A percentile compares a stretch with the other conserved stretches of the same genome.
Conservation (phyloP, 1,140 invertebrate genomes). For the Colletes latitarsis region DNA sequence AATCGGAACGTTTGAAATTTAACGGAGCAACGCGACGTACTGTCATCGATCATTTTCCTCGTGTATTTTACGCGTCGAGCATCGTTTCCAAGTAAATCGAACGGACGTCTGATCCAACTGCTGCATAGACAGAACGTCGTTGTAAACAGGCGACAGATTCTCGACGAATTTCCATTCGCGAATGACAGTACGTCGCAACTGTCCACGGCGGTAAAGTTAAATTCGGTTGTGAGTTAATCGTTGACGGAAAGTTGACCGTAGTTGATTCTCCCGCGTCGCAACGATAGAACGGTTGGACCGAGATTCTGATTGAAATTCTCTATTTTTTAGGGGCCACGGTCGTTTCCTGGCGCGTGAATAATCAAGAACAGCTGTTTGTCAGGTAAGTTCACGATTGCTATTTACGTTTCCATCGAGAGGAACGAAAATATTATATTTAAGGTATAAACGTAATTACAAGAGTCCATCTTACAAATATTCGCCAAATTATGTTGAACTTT, state of each 20-base stretch:
- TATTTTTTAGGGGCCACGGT: conserved; percentile 92
- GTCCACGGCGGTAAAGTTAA: background rate
- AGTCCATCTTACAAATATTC: too few relatives aligned
- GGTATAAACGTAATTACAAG: background rate
- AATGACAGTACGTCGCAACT: background rate
- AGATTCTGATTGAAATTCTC: conserved; percentile 51
- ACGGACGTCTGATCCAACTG: background rate
- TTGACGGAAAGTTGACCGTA: background rate
- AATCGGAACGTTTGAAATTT: background rate
- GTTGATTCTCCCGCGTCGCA: background rate
- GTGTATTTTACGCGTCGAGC: too few relatives aligned
- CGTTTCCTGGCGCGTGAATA: conserved; percentile 96
- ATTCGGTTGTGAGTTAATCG: background rate
- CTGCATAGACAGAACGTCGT: background rate
- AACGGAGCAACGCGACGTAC: background rate
- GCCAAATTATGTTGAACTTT: too few relatives aligned
- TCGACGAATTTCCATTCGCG: conserved; percentile 1
- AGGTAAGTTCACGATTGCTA: conserved; percentile 85
- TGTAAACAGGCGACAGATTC: conserved; percentile 32
- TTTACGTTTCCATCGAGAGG: background rate
- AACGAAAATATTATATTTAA: background rate
- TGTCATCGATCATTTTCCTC: too few relatives aligned
- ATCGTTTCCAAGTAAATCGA: background rate
- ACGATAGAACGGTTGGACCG: background rate
- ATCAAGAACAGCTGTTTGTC: conserved; percentile 96